A percentile compares a stretch with the other conserved stretches of the same genome.
Conservation (phyloP, 1,140 invertebrate genomes). For the Drosophila novamexicana region DNA sequence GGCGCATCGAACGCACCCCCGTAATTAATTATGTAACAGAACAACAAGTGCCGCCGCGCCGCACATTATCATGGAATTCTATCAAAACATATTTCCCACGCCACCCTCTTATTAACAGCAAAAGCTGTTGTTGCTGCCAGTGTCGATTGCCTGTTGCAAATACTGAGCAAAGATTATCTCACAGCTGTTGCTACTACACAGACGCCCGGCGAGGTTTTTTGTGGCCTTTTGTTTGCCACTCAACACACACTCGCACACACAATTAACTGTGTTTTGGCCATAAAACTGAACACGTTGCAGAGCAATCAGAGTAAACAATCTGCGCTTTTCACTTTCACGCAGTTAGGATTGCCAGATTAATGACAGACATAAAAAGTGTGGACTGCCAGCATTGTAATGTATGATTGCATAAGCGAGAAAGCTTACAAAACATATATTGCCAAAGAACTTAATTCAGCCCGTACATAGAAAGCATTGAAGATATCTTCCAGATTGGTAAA, state of each 20-base stretch:
- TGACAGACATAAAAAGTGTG: conserved; percentile 8
- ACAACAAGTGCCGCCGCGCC: conserved; percentile 32
- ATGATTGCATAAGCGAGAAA: conserved; percentile 24
- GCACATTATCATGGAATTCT: conserved; percentile 35
- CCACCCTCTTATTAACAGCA: conserved; percentile 71
- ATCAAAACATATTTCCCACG: conserved; percentile 66
- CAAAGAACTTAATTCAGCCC: neutral
- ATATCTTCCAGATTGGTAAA: neutral
- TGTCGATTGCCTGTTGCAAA: conserved; percentile 36
- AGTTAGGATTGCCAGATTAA: conserved; percentile 11
- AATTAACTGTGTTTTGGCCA: conserved; percentile 37
- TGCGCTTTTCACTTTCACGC: conserved; percentile 32
- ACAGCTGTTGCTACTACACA: conserved; percentile 38
- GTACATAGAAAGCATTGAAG: neutral
- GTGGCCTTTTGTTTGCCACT: conserved; percentile 9
- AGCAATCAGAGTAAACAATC: conserved; percentile 13
- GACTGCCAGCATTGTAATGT: conserved; percentile 2
- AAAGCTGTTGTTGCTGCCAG: conserved; percentile 38
- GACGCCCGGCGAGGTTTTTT: conserved; percentile 18
- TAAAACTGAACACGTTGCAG: conserved; percentile 29
- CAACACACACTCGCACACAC: conserved; percentile 9
- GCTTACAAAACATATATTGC: neutral
- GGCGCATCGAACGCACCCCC: conserved; percentile 44
- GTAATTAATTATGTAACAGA: conserved; percentile 76
- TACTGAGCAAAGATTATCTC: conserved; percentile 71